These are phyloP conservation scores for Anticlea derivata DNA, from an alignment of 2,888 invertebrate genomes.

Conservation along the genomic window DNA sequence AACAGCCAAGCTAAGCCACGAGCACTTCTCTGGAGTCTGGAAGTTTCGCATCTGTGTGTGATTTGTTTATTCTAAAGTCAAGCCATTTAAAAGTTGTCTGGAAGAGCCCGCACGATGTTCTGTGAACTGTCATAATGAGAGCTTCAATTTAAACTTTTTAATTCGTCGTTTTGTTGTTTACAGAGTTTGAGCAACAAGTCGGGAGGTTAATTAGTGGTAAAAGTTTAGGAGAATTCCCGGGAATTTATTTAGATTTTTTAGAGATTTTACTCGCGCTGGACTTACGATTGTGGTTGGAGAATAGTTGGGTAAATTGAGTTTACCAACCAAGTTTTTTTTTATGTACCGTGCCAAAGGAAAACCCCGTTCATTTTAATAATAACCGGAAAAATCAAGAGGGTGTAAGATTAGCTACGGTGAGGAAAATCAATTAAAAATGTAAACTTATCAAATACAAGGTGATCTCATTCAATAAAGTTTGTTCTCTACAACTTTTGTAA, in stretches of 20 bases:
- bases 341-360: no score
- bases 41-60: slow-evolving; percentile 2
- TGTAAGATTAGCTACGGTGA: no score
- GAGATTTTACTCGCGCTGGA: neutral
- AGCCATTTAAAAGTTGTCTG: slow-evolving; percentile 13
- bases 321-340: no score
- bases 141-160: slow-evolving; percentile 40
- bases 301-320: neutral
- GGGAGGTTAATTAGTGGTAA: slow-evolving; percentile 43
- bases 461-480: no score
- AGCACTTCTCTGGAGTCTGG: no score
- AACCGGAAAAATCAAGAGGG: no score
- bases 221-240: slow-evolving; percentile 21
- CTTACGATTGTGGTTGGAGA: neutral
- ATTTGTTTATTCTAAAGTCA: neutral
- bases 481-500: no score
- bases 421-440: no score
- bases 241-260: slow-evolving; percentile 6
- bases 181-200: slow-evolving; percentile 41
- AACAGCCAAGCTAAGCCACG: no score
- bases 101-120: slow-evolving; percentile 28
- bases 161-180: slow-evolving; percentile 38
- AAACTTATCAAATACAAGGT: no score
- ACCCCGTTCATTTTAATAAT: no score
- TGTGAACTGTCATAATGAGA: slow-evolving; percentile 29